Conservation (phyloP, 2,888 invertebrate species). For the Spisula subtruncata region DNA sequence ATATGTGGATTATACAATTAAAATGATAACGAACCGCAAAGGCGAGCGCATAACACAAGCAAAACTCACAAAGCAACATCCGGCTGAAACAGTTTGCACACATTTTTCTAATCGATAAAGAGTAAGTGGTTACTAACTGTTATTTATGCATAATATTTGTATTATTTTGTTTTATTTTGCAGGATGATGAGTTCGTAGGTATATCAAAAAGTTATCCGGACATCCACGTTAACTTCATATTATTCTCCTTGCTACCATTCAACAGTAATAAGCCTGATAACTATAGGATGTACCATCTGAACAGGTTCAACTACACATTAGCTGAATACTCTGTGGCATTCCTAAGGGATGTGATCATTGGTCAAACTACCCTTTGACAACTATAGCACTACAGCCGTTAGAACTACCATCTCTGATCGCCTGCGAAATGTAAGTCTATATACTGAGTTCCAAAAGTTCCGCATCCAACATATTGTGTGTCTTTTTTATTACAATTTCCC, state of each 20-base stretch:
- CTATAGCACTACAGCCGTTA: slow-evolving; percentile 53
- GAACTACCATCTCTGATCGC: slow-evolving; percentile 46
- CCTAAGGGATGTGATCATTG: slow-evolving; percentile 50
- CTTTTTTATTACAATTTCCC: too few relatives aligned
- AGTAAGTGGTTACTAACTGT: too few relatives aligned
- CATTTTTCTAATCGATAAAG: too few relatives aligned
- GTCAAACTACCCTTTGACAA: slow-evolving; percentile 46
- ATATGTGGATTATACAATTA: too few relatives aligned
- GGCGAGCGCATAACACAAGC: too few relatives aligned
- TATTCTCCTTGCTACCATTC: slow-evolving; percentile 76
- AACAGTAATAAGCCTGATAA: slow-evolving; percentile 52
- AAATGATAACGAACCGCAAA: too few relatives aligned
- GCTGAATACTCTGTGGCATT: slow-evolving; percentile 66
- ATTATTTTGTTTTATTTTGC: slow-evolving; percentile 3
- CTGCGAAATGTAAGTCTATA: slow-evolving; percentile 71
- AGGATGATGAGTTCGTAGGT: slow-evolving; percentile 77
- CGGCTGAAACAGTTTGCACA: too few relatives aligned
- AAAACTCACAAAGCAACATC: too few relatives aligned
- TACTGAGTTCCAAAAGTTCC: too few relatives aligned
- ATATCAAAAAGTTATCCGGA: slow-evolving; percentile 76
- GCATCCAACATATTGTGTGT: too few relatives aligned
- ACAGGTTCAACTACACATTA: slow-evolving; percentile 65
- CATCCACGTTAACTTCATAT: slow-evolving; percentile 81
- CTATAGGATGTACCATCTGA: not conserved
- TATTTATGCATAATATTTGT: not conserved